These are phyloP conservation scores for Trachymyrmex cornetzi DNA, from an alignment of 1,140 invertebrate genomes.

Conservation along the genomic window DNA sequence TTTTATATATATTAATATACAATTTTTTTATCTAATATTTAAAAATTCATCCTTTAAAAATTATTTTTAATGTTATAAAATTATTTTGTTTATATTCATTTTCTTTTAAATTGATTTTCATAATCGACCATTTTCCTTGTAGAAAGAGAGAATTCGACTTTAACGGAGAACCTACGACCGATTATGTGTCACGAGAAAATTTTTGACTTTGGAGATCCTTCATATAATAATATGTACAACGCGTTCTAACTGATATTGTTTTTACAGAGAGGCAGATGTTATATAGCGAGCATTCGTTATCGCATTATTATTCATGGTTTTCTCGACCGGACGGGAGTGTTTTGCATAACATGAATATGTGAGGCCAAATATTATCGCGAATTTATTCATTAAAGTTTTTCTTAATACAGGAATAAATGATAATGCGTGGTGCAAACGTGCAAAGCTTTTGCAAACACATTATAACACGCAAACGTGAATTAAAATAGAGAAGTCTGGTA, in stretches of 20 bases:
- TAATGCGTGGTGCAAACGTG: conserved; percentile 37
- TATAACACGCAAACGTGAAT: neutral
- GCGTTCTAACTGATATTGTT: conserved; percentile 41
- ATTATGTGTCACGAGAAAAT: neutral
- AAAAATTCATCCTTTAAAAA: neutral
- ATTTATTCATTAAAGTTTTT: conserved; percentile 65
- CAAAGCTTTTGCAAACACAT: conserved; percentile 8
- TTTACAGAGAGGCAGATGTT: conserved; percentile 36
- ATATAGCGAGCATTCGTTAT: conserved; percentile 21
- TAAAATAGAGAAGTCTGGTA: neutral
- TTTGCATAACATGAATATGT: conserved; percentile 61
- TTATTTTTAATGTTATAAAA: neutral
- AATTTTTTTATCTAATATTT: neutral
- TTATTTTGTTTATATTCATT: neutral
- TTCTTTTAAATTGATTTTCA: neutral
- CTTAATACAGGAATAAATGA: conserved; percentile 56
- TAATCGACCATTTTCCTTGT: neutral
- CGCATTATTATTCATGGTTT: conserved; percentile 59
- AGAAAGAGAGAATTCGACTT: neutral
- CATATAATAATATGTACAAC: conserved; percentile 18
- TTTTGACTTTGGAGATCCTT: neutral
- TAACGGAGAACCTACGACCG: neutral
- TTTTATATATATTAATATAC: neutral
- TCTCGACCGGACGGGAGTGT: conserved; percentile 39
- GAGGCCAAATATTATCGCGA: conserved; percentile 47